A percentile compares a stretch with the other conserved stretches of the same genome.
Evolutionary conservation across 1,140 invertebrate genomes (phyloP).

Genomic region (Ceratosolen solmsi): DNA sequence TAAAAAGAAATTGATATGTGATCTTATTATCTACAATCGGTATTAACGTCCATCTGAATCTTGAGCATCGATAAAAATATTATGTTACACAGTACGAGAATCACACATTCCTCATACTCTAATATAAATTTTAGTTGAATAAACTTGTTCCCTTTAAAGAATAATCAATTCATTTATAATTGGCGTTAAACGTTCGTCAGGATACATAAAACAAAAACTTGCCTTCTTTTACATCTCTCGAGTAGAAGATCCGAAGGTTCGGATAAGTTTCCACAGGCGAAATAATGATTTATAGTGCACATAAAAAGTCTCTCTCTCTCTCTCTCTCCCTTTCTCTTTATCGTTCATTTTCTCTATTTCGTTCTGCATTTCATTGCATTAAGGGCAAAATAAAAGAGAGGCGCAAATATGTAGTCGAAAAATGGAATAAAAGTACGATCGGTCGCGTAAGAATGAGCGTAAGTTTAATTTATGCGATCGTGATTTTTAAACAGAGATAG

Average conservation of each 20-base stretch:
- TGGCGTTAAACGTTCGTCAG: slow-evolving; percentile 44
- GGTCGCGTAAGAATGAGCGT: neutral
- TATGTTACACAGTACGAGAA: neutral
- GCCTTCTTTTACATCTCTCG: slow-evolving; percentile 50
- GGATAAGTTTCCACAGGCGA: slow-evolving; percentile 39
- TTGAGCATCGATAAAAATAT: slow-evolving; percentile 10
- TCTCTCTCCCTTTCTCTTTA: neutral
- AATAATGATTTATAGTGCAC: slow-evolving; percentile 47
- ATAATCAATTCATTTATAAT: slow-evolving; percentile 51
- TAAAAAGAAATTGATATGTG: neutral
- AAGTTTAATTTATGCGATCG: slow-evolving; percentile 62
- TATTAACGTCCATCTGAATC: neutral
- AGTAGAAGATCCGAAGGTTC: slow-evolving; percentile 28
- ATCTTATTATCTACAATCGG: slow-evolving; percentile 4
- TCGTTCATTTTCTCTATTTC: neutral
- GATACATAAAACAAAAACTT: slow-evolving; percentile 21
- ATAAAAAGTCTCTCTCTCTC: slow-evolving; percentile 13
- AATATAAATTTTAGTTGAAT: slow-evolving; percentile 1
- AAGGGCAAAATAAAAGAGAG: neutral
- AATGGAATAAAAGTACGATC: no score
- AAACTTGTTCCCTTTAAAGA: slow-evolving; percentile 33
- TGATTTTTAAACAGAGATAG: slow-evolving; percentile 48
- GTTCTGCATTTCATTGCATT: neutral
- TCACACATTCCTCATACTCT: neutral
- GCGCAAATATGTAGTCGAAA: neutral